Evolutionary conservation across 2,888 invertebrate species (phyloP).

Genomic region (Eristalis pertinax): DNA sequence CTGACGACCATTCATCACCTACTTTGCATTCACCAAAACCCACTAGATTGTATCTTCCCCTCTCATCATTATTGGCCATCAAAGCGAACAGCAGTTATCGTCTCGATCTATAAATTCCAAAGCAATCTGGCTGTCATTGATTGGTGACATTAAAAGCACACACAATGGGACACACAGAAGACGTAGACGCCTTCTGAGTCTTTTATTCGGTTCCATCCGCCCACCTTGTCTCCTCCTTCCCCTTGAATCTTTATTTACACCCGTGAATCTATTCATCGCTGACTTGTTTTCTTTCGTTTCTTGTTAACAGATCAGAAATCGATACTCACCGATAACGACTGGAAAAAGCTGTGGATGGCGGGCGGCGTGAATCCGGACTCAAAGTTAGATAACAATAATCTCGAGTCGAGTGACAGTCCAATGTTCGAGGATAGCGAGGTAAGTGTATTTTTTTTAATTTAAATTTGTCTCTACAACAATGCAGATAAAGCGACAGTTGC

Average conservation of each 20-base stretch:
- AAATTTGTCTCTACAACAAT: neutral
- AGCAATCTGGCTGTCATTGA: conserved; percentile 18
- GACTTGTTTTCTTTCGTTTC: conserved; percentile 43
- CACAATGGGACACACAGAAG: neutral
- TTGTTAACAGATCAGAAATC: conserved; percentile 81
- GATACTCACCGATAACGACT: conserved; percentile 82
- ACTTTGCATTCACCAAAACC: neutral
- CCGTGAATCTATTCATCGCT: neutral
- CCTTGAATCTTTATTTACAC: neutral
- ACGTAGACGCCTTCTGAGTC: neutral
- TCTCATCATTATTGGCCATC: conserved; percentile 11
- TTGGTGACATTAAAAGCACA: conserved; percentile 24
- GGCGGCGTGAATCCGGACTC: conserved; percentile 80
- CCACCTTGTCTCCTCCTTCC: neutral
- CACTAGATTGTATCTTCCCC: neutral
- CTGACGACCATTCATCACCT: neutral
- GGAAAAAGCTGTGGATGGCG: conserved; percentile 82
- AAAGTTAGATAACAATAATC: conserved; percentile 80
- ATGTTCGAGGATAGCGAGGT: conserved; percentile 82
- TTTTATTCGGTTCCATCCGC: neutral
- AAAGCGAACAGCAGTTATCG: conserved; percentile 4
- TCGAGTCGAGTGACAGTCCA: conserved; percentile 81
- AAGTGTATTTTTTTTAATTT: conserved; percentile 74
- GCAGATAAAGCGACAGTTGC: too few species aligned
- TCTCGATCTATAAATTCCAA: conserved; percentile 1